Base-by-base conservation (phyloP, 2,797 vertebrate genomes). In the Scolopax bukidnonensis region DNA sequence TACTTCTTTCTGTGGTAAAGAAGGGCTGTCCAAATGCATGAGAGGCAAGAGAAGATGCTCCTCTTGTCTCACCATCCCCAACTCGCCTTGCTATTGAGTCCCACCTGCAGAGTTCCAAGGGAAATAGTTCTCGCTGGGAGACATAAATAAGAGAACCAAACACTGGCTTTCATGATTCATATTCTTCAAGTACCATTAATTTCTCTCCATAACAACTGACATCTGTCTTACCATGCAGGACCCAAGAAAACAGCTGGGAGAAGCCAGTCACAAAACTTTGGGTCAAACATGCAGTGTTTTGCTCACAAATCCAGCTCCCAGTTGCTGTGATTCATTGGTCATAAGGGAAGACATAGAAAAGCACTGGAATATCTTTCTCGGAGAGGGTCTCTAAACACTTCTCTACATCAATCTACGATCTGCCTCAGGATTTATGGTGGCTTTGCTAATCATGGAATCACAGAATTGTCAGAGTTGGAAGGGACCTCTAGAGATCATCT, bases 101-200 rank as follows among this genome's bases (percentile, higher is more conserved):
- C 45, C 16, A 36, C 45, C 24, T 11, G 23, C 65, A 50, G 47
- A 33, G 41, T 57, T 92, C 75, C 0, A 0, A 33, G 47, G 51
- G 33, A 60, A 63, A 77, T 3, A 40, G 11, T 41, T 92, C 60
- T 61, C 40, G 8, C 7, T 1, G 5, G 11, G 6, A 41, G 17
- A 24, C 3, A 2, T 28, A n/a, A 54, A 24, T 25, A 45, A 45
- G 38, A 47, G 61, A 30, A 2, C n/a, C 60, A 56, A 83, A 43
- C 0, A 0, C 40, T 74, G 40, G 5, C 24, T 54, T 67, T 56
- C 1, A 1, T 21, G 15, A 38, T 51, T 81, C n/a, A 3, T 7
- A 1, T 10, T 32, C 51, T 73, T 20, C 45, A 28, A 32, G 75
- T 56, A 36, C 47, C 17, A 12, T 5, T 10, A 45, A 45, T 68